A percentile compares a stretch with the other conserved stretches of the same genome.
Evolutionary conservation across 1,140 invertebrate species (phyloP).

Genomic region (Danaus plexippus): DNA sequence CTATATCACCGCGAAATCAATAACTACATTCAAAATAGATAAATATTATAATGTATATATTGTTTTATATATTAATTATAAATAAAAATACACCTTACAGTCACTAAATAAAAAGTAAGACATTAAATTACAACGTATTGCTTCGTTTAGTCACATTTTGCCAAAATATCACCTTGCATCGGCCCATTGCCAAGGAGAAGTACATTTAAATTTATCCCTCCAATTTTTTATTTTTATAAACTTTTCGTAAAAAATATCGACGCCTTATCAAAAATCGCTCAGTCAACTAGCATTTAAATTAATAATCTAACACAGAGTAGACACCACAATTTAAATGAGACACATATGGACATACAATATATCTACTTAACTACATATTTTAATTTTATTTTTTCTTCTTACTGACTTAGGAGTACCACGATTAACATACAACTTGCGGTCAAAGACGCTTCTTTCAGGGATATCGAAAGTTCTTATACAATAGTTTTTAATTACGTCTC

Average conservation of each 20-base stretch:
- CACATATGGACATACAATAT: conserved; percentile 65
- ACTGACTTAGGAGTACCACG: conserved; percentile 44
- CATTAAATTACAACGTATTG: conserved; percentile 78
- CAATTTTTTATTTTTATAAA: conserved; percentile 39
- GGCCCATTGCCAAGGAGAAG: conserved; percentile 28
- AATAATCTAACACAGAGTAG: conserved; percentile 67
- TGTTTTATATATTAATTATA: conserved; percentile 46
- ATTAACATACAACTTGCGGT: conserved; percentile 14
- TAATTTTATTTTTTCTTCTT: conserved; percentile 50
- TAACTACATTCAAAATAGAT: conserved; percentile 70
- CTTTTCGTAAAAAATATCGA: conserved; percentile 66
- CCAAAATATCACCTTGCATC: conserved; percentile 76
- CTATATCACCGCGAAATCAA: conserved; percentile 69
- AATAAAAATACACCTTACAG: conserved; percentile 64
- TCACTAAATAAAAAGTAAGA: conserved; percentile 70
- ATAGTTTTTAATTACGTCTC: too few relatives aligned
- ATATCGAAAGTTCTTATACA: too few relatives aligned
- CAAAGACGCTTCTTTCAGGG: conserved; percentile 3
- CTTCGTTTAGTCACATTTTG: conserved; percentile 78
- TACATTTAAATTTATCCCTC: conserved; percentile 23
- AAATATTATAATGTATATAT: conserved; percentile 42
- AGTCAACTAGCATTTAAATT: conserved; percentile 63
- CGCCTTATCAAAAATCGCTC: conserved; percentile 50
- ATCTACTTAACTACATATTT: conserved; percentile 52
- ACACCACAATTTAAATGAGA: conserved; percentile 70